Conservation (phyloP, 2,113 vertebrate genomes). For the Corythoichthys haematopterus region DNA sequence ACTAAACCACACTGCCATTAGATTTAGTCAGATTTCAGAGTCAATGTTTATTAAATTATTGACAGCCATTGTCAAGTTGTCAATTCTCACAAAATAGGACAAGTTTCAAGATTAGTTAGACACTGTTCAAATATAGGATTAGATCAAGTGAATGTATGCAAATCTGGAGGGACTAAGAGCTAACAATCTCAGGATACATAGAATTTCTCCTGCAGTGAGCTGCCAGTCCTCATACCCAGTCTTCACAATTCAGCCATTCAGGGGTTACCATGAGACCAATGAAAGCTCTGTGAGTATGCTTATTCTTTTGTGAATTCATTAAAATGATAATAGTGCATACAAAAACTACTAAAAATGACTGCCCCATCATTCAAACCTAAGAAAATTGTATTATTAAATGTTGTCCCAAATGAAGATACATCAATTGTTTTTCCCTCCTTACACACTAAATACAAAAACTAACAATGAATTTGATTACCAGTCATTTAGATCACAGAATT, state of each 20-base stretch:
- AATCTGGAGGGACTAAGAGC: not conserved
- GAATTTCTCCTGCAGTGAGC: not conserved
- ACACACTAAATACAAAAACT: not conserved
- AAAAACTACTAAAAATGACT: not conserved
- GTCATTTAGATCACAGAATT: not conserved
- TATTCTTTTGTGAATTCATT: not conserved
- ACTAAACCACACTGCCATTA: not conserved
- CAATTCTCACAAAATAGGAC: not conserved
- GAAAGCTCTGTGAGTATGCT: constrained; percentile 6
- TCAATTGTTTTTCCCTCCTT: not conserved
- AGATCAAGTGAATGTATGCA: not conserved
- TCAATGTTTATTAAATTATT: not conserved
- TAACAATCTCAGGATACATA: not conserved
- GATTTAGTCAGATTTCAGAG: not conserved
- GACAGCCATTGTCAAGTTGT: not conserved
- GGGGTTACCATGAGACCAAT: constrained; percentile 27
- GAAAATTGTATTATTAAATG: not conserved
- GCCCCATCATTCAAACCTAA: not conserved
- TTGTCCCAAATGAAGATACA: not conserved
- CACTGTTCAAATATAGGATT: not conserved
- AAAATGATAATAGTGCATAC: not conserved
- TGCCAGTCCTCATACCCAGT: not conserved
- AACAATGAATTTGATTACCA: too few relatives aligned
- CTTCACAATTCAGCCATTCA: not conserved
- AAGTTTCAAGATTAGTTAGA: not conserved